Evolutionary conservation across 2,888 invertebrate genomes (phyloP), one percentile per base, ranked within the genome.

Genomic region (Erynnis tages): DNA sequence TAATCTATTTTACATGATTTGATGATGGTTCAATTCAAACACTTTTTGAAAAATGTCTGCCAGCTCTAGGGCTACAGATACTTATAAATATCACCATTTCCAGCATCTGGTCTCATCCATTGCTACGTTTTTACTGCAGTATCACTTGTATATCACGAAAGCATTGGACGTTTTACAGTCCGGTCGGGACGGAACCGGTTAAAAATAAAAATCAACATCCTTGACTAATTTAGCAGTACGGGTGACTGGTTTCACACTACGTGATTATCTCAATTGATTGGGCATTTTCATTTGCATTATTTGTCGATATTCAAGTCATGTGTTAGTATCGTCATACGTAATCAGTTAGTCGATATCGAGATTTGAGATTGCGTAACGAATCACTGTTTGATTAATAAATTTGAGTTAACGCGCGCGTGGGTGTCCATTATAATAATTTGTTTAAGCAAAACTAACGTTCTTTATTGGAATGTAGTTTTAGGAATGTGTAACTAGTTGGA

Each of bases 231-330:
- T 62, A 63, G 63, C 60, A 17, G 8, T 41, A 14, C 19, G 30
- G 17, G 30, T 40, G 40, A 10, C 30, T 30, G 19, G 38, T 30
- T 29, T 29, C 41, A 41, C 41, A 41, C 40, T 41, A 6, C 29
- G 7, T 10, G 10, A 41, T 27, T 41, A 25, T 40, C n/a, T 41
- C 2, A 29, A 29, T 41, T 73, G 73, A 72, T 72, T 65, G 62
- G 54, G 61, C 67, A 63, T 70, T 65, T 66, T 65, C 59, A 68
- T 73, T 70, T 57, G 59, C 64, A 71, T 74, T 66, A 69, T 65
- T 56, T 8, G 7, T 34, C 8, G 8, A 14, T 29, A 29, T 29
- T 29, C 11, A 29, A n/a, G 10, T 10, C 25, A 7, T 25, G 8
- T 32, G 5, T 32, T 32, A 32, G 6, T 32, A 21, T 34, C n/a